Evolutionary conservation across 2,113 vertebrate genomes (phyloP).

Genomic region (Trochalopteron elliotii): DNA sequence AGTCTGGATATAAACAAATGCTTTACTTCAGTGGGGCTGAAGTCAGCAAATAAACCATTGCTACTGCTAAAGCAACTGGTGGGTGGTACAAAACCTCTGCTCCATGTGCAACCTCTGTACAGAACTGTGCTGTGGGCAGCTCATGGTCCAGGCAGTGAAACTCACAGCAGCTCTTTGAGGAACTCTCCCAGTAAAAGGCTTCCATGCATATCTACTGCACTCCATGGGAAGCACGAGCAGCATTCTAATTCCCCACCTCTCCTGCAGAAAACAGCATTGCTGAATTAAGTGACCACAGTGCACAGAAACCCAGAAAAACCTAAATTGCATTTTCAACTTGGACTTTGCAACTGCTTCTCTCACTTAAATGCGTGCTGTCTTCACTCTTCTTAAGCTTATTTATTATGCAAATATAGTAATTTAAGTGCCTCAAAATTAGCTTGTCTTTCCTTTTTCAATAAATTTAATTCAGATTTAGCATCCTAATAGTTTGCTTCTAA

Average conservation of each 20-base stretch:
- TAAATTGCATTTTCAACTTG: accelerated
- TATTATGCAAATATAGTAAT: background rate
- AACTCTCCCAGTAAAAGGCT: background rate
- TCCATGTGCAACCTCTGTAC: accelerated
- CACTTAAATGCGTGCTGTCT: accelerated
- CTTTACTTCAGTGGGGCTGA: background rate
- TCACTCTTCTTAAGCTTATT: background rate
- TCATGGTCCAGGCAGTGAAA: accelerated
- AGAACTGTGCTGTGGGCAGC: background rate
- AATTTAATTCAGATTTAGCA: background rate
- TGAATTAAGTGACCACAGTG: background rate
- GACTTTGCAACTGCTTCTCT: background rate
- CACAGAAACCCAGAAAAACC: background rate
- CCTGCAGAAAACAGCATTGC: background rate
- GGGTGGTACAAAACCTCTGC: background rate
- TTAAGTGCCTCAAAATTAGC: background rate
- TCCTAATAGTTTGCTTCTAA: background rate
- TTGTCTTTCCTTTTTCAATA: background rate
- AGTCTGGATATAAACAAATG: background rate
- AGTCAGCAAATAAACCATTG: background rate
- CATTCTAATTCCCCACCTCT: too few relatives aligned
- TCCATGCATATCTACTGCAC: accelerated
- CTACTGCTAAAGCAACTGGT: background rate
- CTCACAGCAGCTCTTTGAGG: accelerated
- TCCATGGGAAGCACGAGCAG: accelerated